Conservation (phyloP, 2,888 invertebrate species). For the Temnothorax ravouxi region DNA sequence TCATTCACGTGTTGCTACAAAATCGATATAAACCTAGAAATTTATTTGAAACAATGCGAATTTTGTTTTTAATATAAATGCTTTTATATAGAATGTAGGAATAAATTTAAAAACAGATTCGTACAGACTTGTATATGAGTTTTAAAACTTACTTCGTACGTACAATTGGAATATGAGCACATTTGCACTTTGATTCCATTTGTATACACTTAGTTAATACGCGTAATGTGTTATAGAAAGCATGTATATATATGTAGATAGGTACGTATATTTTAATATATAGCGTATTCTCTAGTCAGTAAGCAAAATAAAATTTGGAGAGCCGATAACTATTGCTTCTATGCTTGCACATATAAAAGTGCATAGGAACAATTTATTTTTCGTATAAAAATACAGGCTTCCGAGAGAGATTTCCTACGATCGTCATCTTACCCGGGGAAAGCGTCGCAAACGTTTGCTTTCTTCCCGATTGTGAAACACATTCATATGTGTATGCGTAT, state of each 20-base stretch:
- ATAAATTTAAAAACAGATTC: conserved; percentile 62
- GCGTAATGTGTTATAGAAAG: conserved; percentile 68
- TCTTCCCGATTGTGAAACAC: conserved; percentile 63
- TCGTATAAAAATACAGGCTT: conserved; percentile 58
- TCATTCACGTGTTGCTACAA: conserved; percentile 12
- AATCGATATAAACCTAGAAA: conserved; percentile 52
- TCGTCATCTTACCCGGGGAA: conserved; percentile 63
- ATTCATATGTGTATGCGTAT: conserved; percentile 63
- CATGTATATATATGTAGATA: conserved; percentile 60
- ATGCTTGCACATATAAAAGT: conserved; percentile 74
- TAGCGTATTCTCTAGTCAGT: conserved; percentile 62
- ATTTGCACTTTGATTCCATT: conserved; percentile 62
- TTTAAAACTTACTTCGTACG: conserved; percentile 51
- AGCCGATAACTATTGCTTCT: conserved; percentile 63
- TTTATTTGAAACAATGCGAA: conserved; percentile 54
- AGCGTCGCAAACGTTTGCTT: conserved; percentile 60
- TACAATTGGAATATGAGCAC: conserved; percentile 64
- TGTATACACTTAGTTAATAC: conserved; percentile 68
- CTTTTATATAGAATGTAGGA: conserved; percentile 54
- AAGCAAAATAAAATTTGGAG: conserved; percentile 68
- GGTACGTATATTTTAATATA: conserved; percentile 27
- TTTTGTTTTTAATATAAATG: conserved; percentile 61
- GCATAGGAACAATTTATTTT: conserved; percentile 71
- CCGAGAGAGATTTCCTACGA: conserved; percentile 54
- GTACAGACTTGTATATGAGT: conserved; percentile 50